Percentiles rank a stretch among this genome's conserved stretches.
Conservation (phyloP, 2,888 invertebrate genomes). For the Lathronympha strigana region DNA sequence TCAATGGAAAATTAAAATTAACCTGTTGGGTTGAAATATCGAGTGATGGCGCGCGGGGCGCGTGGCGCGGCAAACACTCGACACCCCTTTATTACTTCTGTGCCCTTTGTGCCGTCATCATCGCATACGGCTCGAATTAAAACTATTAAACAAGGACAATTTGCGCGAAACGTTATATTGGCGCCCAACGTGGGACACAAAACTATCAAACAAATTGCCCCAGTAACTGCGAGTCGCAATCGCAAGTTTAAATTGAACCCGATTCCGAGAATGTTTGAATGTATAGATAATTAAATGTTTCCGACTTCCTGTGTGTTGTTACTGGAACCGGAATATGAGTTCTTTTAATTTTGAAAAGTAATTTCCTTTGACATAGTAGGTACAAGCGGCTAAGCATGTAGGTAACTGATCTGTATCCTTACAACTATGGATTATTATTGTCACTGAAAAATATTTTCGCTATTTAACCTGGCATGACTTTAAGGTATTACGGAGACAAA, state of each 20-base stretch:
- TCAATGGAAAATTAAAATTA: constrained; percentile 46
- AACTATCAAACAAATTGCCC: constrained; percentile 31
- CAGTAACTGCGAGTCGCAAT: constrained; percentile 8
- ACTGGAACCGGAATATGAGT: not conserved
- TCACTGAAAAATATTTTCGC: no score
- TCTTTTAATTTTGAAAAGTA: not conserved
- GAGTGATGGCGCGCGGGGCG: constrained; percentile 37
- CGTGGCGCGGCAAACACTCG: constrained; percentile 60
- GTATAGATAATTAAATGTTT: not conserved
- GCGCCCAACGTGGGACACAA: constrained; percentile 60
- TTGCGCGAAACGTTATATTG: constrained; percentile 61
- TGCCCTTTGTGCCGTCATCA: constrained; percentile 75
- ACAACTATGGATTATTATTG: no score
- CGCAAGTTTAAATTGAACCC: constrained; percentile 21
- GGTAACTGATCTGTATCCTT: no score
- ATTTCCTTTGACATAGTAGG: not conserved
- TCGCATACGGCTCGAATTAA: constrained; percentile 75
- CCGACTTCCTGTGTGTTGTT: not conserved
- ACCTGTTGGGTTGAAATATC: constrained; percentile 23
- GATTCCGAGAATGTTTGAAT: constrained; percentile 4
- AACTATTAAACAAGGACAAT: constrained; percentile 66
- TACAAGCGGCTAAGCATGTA: no score
- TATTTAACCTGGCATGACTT: no score
- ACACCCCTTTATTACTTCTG: constrained; percentile 80
- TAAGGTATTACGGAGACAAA: no score